Evolutionary conservation across 2,888 invertebrate genomes (phyloP).

Genomic region (Caradrina clavipalpis): DNA sequence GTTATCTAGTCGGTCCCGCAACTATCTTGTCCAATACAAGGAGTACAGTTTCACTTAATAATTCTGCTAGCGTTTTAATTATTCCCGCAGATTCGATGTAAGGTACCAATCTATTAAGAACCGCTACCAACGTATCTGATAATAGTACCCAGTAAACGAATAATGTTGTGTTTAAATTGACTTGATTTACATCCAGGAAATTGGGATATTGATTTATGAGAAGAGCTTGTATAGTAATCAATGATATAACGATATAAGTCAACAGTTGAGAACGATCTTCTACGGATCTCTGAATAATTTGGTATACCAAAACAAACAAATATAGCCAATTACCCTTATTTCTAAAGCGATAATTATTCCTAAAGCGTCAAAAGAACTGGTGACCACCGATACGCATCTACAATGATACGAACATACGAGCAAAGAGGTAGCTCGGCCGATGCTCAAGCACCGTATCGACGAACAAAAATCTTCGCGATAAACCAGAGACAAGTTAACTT

Average conservation of each 20-base stretch:
- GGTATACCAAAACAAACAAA: conserved; percentile 29
- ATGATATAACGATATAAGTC: not conserved
- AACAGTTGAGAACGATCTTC: not conserved
- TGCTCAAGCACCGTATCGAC: conserved; percentile 81
- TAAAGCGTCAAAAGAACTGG: conserved; percentile 74
- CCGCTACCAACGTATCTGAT: conserved; percentile 58
- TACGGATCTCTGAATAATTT: not conserved
- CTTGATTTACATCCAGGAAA: conserved; percentile 34
- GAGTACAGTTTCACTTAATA: conserved; percentile 78
- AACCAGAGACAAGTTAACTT: conserved; percentile 88
- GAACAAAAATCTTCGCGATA: conserved; percentile 87
- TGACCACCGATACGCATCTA: conserved; percentile 75
- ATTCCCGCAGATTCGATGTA: conserved; percentile 74
- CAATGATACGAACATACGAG: conserved; percentile 75
- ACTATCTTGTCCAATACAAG: conserved; percentile 81
- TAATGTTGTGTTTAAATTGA: conserved; percentile 35
- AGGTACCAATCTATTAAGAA: conserved; percentile 68
- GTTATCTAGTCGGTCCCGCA: conserved; percentile 72
- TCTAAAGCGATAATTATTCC: conserved; percentile 69
- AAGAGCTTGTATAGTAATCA: not conserved
- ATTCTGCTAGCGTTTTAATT: conserved; percentile 82
- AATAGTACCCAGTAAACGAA: conserved; percentile 43
- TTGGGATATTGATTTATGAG: conserved; percentile 29
- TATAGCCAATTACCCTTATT: conserved; percentile 72
- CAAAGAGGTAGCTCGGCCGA: conserved; percentile 65